Evolutionary conservation across 2,797 vertebrate genomes (phyloP), one percentile per base, ranked within the genome.

Genomic region (Darevskia nairensis): DNA sequence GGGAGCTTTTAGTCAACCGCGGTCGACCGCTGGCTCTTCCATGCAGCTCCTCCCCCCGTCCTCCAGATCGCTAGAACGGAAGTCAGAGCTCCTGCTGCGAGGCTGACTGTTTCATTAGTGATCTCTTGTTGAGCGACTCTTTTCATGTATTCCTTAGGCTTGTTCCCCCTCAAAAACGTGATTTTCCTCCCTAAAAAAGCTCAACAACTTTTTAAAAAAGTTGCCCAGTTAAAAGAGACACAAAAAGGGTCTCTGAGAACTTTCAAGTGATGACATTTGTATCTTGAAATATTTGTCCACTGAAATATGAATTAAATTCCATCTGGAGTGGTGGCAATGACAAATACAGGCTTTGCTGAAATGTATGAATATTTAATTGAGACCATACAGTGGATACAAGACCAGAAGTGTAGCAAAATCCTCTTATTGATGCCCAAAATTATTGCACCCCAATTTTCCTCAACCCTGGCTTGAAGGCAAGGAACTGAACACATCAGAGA

Each of bases 261-360:
- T 19, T 76, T 89, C 75, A 46, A 91, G 68, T 44, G 82, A 59
- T 41, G 91, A 89, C 8, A 87, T 71, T 79, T 92, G 74, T 69
- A 88, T 91, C 91, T 91, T 76, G 75, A 82, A 93, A 92, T 64
- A 84, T 76, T 90, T 0, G 6, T 68, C 79, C 91, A 80, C 88
- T 87, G 29, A 59, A 79, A 79, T 79, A 79, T 4, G n/a, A 59
- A 17, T n/a, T n/a, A 27, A 66, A 29, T 4, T 3, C 29, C n/a
- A 84, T 23, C 10, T 35, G 11, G 50, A 59, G 23, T 32, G 11
- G 39, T 21, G 78, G n/a, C n/a, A 35, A 55, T 10, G 29, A 32
- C 10, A 29, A n/a, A 13, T 78, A n/a, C 9, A 59, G 35, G 6
- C 25, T 32, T 84, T 32, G 32, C 13, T 39, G 4, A 84, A 15